Conservation (phyloP, 2,113 vertebrate species). For the Hippocampus mohnikei region DNA sequence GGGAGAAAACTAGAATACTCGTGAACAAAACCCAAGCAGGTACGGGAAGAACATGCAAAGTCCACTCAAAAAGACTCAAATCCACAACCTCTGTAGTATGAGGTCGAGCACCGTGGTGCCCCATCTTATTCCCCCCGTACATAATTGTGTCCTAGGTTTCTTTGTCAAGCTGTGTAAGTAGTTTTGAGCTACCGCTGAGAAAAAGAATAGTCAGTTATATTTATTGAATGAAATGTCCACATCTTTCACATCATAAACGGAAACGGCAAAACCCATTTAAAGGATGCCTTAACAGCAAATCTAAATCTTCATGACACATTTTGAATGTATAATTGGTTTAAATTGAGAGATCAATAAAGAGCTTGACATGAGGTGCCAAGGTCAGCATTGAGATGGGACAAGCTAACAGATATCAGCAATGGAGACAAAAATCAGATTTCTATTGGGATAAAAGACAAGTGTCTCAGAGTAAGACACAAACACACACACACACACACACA, state of each 20-base stretch:
- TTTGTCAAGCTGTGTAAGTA: background rate
- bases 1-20: too few species aligned
- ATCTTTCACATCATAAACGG: background rate
- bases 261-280: conserved; percentile 8
- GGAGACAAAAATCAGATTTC: conserved; percentile 2
- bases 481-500: background rate
- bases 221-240: background rate
- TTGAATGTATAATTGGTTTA: conserved; percentile 25
- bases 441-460: conserved; percentile 13
- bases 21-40: too few species aligned
- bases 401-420: conserved; percentile 6
- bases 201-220: background rate
- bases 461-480: background rate
- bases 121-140: too few species aligned
- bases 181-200: background rate
- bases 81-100: too few species aligned
- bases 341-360: conserved; percentile 40
- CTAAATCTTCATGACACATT: conserved; percentile 15
- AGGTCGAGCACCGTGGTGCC: too few species aligned
- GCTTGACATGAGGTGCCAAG: conserved; percentile 34
- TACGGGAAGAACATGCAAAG: too few species aligned
- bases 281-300: background rate
- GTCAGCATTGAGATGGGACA: conserved; percentile 27
- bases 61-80: too few species aligned
- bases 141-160: background rate